Conservation (phyloP, 2,797 vertebrate genomes). For the Lithobates pipiens region DNA sequence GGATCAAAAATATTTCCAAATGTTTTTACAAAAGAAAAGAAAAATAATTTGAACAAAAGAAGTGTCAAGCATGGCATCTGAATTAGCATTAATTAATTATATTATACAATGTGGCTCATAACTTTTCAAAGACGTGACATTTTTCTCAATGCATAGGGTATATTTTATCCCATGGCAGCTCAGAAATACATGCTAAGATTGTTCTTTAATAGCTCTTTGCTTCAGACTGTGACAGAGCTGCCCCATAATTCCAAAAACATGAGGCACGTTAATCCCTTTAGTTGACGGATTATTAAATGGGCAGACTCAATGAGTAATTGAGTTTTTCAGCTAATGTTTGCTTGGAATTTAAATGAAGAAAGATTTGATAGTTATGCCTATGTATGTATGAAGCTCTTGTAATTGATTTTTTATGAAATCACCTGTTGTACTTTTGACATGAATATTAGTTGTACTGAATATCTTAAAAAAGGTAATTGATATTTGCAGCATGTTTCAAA, state of each 20-base stretch:
- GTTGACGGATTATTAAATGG: conserved; percentile 73
- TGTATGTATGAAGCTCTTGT: conserved; percentile 66
- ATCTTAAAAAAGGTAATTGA: not conserved
- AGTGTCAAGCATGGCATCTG: not conserved
- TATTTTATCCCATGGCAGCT: conserved; percentile 61
- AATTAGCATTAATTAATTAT: conserved; percentile 15
- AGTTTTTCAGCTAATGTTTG: conserved; percentile 71
- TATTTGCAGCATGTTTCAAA: not conserved
- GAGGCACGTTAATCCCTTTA: conserved; percentile 72
- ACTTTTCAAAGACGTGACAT: conserved; percentile 7
- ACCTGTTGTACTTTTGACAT: conserved; percentile 58
- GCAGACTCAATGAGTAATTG: conserved; percentile 74
- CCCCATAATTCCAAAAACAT: conserved; percentile 69
- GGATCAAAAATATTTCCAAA: not conserved
- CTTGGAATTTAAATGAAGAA: conserved; percentile 72
- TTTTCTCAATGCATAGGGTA: conserved; percentile 16
- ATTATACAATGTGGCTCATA: conserved; percentile 20
- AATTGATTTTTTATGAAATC: conserved; percentile 73
- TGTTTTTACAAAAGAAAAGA: not conserved
- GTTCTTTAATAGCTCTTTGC: conserved; percentile 69
- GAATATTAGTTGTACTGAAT: not conserved
- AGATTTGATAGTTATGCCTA: conserved; percentile 70
- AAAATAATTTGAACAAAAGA: not conserved
- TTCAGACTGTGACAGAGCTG: conserved; percentile 67
- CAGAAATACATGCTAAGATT: conserved; percentile 68